A percentile compares a stretch with the other conserved stretches of the same genome.
These are phyloP conservation scores for Coremacera marginata DNA, from an alignment of 2,888 invertebrate genomes.

Conservation along the genomic window DNA sequence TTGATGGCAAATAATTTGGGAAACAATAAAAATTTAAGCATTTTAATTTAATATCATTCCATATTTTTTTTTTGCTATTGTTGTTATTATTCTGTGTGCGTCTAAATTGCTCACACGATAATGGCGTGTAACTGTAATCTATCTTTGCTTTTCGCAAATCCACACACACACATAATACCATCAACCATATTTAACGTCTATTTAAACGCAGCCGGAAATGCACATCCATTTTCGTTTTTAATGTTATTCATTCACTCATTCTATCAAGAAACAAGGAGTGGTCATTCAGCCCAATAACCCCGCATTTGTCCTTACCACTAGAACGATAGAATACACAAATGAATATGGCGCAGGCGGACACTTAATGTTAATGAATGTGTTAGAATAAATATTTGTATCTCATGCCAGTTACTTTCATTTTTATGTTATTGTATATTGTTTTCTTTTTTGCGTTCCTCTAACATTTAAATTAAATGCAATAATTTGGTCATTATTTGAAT, in stretches of 20 bases:
- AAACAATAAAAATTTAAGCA: constrained; percentile 14
- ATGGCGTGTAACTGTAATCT: constrained; percentile 60
- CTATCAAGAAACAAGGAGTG: constrained; percentile 50
- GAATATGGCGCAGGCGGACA: constrained; percentile 3
- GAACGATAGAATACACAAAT: no score
- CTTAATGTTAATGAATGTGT: constrained; percentile 30
- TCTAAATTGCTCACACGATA: constrained; percentile 51
- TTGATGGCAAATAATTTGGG: background rate
- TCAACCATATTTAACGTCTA: constrained; percentile 24
- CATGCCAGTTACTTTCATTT: constrained; percentile 20
- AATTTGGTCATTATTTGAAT: constrained; percentile 63
- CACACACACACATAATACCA: background rate
- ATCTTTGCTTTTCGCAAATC: constrained; percentile 53
- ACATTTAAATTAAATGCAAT: constrained; percentile 60
- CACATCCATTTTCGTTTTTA: constrained; percentile 44
- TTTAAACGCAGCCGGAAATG: constrained; percentile 45
- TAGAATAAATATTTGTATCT: constrained; percentile 58
- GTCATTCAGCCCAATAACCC: constrained; percentile 49
- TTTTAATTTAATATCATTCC: constrained; percentile 31
- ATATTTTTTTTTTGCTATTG: constrained; percentile 10
- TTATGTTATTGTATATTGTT: constrained; percentile 10
- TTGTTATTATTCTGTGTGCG: background rate
- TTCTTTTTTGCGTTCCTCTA: constrained; percentile 23
- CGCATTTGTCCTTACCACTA: no score
- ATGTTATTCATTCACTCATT: constrained; percentile 27